Evolutionary conservation across 2,888 invertebrate genomes (phyloP), one percentile per base, ranked within the genome.

Genomic region (Xestobium rufovillosum): DNA sequence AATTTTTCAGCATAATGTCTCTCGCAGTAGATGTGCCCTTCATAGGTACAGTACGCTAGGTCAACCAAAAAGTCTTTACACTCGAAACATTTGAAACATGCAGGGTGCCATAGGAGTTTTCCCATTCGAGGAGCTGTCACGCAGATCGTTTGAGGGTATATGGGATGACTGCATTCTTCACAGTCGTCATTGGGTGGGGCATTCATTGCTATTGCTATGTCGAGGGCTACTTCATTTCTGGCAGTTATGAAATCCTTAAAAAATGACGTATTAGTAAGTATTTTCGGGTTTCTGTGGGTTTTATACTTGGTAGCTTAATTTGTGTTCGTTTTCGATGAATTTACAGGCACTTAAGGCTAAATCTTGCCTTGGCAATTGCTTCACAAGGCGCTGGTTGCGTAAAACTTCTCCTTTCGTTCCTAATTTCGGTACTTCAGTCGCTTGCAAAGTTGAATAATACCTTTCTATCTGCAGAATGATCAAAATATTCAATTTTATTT

Each of bases 1-100:
- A 96, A 73, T 58, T 86, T 78, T 68, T 98, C 96, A 33, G 95
- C 94, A 66, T 95, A 98, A 69, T 98, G 97, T 46, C 95, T 75
- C 59, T 91, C 92, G 68, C 95, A 95, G 70, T 82, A 92, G 47
- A 91, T 73, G 46, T 80, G 75, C 49, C 87, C 87, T 52, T 91
- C 89, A 62, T 88, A 76, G 46, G 86, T 84, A 66, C 97, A 97
- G 69, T 97, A 96, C 33, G 91, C 88, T 56, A 98, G 77, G 68
- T 98, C 97, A 43, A 96, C 95, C 42, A 98, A 79, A 36, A 94
- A 74, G 68, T 97, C 91, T 52, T 83, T 78, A 69, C 96, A 96
- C 38, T 80, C 78, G 50, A 75, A 71, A 69, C 96, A 97, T 39
- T 79, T 73, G 68, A 96, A 98, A 68, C 98, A 98, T 36, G 82